phyloP scores from a whole-genome alignment of 2,113 vertebrate genomes.

The Fulica atra region DNA sequence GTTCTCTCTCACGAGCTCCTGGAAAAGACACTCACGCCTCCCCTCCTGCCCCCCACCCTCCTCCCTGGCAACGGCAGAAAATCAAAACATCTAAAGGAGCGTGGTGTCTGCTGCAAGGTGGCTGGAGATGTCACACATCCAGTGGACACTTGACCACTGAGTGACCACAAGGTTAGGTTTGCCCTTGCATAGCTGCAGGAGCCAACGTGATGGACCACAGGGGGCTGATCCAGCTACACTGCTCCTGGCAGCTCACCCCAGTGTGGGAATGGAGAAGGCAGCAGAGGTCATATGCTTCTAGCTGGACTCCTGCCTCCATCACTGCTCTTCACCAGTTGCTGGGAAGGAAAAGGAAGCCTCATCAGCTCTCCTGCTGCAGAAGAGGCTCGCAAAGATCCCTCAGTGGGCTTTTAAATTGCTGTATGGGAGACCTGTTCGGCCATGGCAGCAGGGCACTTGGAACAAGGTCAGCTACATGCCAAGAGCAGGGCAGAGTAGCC shows the following conservation, averaged over 20 bases:
- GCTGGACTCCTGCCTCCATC: neutral
- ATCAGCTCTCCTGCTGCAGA: neutral
- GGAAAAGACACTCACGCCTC: neutral
- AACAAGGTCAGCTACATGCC: neutral
- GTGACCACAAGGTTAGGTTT: neutral
- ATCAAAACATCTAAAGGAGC: neutral
- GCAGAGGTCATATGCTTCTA: neutral
- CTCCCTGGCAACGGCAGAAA: neutral
- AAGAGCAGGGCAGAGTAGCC: neutral
- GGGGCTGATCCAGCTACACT: neutral
- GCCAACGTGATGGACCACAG: neutral
- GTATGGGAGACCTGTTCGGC: accelerated
- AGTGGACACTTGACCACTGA: neutral
- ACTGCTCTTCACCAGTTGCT: neutral
- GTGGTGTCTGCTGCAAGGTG: neutral
- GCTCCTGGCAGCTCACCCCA: neutral
- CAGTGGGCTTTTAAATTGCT: neutral
- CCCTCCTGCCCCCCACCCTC: neutral
- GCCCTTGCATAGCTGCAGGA: neutral
- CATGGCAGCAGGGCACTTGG: accelerated
- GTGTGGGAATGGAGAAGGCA: accelerated
- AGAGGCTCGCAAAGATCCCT: neutral
- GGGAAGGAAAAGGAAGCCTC: neutral
- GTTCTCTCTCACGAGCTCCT: neutral
- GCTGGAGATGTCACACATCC: neutral